phyloP scores from a whole-genome alignment of 2,113 vertebrate species.

The Scolopax mira region DNA sequence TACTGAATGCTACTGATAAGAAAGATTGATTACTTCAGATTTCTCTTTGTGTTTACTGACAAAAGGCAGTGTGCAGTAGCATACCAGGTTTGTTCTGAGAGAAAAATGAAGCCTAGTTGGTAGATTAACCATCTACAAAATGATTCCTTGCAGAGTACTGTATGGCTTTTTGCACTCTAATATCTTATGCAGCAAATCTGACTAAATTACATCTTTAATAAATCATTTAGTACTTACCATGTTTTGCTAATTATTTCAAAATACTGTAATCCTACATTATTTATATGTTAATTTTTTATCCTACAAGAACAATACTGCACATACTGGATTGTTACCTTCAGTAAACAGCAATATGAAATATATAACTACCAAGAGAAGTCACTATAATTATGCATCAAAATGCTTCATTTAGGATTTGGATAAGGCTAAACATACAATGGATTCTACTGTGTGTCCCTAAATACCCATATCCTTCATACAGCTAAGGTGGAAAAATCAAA shows the following conservation, averaged over 20 bases:
- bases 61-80: conserved; percentile 63
- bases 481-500: conserved; percentile 36
- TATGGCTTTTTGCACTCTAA: conserved; percentile 32
- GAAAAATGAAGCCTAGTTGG: conserved; percentile 70
- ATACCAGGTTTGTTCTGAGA: conserved; percentile 46
- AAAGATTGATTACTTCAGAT: conserved; percentile 77
- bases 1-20: conserved; percentile 74
- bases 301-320: conserved; percentile 45
- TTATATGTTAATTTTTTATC: conserved; percentile 55
- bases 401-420: conserved; percentile 40
- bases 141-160: conserved; percentile 28
- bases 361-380: conserved; percentile 12
- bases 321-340: not conserved
- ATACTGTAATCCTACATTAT: conserved; percentile 64
- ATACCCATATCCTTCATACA: conserved; percentile 25
- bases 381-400: conserved; percentile 45
- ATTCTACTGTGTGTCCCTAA: conserved; percentile 15
- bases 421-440: conserved; percentile 33
- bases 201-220: conserved; percentile 61
- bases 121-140: conserved; percentile 59
- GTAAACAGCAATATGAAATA: conserved; percentile 44
- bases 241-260: conserved; percentile 70
- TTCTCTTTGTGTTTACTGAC: conserved; percentile 76
- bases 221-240: conserved; percentile 57
- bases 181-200: conserved; percentile 48